Evolutionary conservation across 2,113 vertebrate genomes (phyloP).

Genomic region (Ophiodon elongatus): DNA sequence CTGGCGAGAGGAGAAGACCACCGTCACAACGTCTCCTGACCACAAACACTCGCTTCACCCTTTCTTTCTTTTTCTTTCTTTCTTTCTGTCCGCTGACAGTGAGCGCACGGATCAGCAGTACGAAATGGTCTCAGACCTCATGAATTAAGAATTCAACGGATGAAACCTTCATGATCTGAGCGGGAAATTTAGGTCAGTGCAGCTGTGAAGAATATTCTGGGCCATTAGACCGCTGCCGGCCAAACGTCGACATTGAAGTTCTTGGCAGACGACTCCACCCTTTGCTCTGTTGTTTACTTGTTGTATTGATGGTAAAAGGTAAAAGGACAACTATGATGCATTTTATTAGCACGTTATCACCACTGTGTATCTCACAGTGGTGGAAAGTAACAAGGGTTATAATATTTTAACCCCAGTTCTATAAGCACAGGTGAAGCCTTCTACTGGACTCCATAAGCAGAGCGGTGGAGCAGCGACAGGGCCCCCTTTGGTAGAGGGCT

Average conservation of each 20-base stretch:
- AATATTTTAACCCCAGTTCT: no score
- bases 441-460: no score
- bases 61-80: no score
- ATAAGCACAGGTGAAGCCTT: no score
- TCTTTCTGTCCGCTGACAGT: background rate
- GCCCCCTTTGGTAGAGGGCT: no score
- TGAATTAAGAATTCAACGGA: conserved; percentile 52
- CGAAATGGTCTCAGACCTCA: conserved; percentile 33
- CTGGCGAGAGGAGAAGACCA: conserved; percentile 18
- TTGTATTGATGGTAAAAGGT: background rate
- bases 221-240: background rate
- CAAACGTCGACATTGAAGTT: background rate
- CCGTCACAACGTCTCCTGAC: background rate
- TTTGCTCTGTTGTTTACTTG: background rate
- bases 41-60: background rate
- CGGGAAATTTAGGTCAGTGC: conserved; percentile 56
- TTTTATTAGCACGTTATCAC: no score
- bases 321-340: background rate
- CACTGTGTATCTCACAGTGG: no score
- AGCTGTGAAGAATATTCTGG: conserved; percentile 24
- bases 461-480: no score
- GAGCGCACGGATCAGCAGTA: background rate
- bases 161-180: conserved; percentile 50
- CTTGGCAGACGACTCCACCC: background rate
- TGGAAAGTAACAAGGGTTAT: no score